These are phyloP conservation scores for Slavum lentiscoides DNA, from an alignment of 2,888 invertebrate genomes.

Conservation along the genomic window DNA sequence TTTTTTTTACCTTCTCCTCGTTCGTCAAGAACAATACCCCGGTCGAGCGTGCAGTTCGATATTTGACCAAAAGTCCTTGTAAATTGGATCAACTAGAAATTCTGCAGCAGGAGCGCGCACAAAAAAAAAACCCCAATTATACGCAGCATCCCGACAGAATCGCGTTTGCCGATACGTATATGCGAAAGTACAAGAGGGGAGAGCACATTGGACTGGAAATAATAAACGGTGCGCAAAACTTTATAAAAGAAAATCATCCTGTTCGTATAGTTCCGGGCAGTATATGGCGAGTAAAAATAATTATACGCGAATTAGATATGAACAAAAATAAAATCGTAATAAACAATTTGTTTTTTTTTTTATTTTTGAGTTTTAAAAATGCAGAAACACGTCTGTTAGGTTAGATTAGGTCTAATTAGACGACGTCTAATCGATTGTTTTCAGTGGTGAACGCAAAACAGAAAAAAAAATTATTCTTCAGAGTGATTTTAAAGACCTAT, in stretches of 20 bases:
- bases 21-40: slow-evolving; percentile 27
- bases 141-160: neutral
- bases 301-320: neutral
- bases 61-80: slow-evolving; percentile 24
- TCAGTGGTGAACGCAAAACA: no score
- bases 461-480: no score
- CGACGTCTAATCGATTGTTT: no score
- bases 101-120: neutral
- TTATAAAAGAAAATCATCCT: no score
- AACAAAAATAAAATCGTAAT: neutral
- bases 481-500: no score
- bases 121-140: slow-evolving; percentile 32
- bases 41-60: slow-evolving; percentile 18
- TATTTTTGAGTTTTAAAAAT: no score
- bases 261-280: neutral
- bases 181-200: neutral
- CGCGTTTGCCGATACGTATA: neutral
- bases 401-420: no score
- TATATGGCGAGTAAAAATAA: neutral
- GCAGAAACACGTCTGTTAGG: no score
- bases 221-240: neutral
- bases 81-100: slow-evolving; percentile 42
- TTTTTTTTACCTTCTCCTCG: neutral
- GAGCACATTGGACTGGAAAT: slow-evolving; percentile 7
- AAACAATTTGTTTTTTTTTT: no score